These are phyloP conservation scores for Solen grandis DNA, from an alignment of 1,140 invertebrate species.

Conservation along the genomic window DNA sequence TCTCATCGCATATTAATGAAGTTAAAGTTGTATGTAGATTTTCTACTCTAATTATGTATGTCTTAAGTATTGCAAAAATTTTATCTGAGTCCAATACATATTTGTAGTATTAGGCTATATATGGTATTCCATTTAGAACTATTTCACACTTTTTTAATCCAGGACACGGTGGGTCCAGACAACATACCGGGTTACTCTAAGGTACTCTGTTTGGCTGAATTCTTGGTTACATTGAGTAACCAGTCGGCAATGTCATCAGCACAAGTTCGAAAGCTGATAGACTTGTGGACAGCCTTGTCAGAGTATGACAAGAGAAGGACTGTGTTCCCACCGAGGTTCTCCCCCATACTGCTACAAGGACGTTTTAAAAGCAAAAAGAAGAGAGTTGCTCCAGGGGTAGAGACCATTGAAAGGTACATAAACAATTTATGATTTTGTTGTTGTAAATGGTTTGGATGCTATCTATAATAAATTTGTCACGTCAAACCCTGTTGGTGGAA, in stretches of 20 bases:
- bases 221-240: neutral
- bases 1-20: too few relatives aligned
- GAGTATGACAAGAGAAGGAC: neutral
- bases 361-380: neutral
- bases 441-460: too few relatives aligned
- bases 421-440: too few relatives aligned
- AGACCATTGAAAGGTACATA: neutral
- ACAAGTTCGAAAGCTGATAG: neutral
- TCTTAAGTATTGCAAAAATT: too few relatives aligned
- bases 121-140: too few relatives aligned
- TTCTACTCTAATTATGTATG: too few relatives aligned
- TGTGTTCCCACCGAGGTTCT: neutral
- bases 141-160: neutral
- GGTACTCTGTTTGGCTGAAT: neutral
- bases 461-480: too few relatives aligned
- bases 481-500: too few relatives aligned
- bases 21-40: too few relatives aligned
- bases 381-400: neutral
- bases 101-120: too few relatives aligned
- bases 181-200: neutral
- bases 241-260: neutral
- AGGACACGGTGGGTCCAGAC: slow-evolving; percentile 2
- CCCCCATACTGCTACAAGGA: neutral
- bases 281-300: neutral
- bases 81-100: too few relatives aligned